These are phyloP conservation scores for Haplotaxodon microlepis DNA, from an alignment of 2,113 vertebrate species.

Conservation along the genomic window DNA sequence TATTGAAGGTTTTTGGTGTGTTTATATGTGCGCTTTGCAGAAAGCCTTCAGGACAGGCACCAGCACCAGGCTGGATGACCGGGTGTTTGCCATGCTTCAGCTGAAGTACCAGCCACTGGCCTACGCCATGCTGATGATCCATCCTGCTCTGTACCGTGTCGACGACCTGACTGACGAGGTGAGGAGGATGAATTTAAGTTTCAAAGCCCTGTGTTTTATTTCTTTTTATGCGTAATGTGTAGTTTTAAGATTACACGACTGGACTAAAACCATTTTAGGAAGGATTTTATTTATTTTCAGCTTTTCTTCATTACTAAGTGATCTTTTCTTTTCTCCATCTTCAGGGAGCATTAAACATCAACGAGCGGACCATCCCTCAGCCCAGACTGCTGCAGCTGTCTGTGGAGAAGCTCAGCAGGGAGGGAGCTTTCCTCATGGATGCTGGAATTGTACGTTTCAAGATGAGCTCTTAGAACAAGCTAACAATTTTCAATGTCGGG, in stretches of 20 bases:
- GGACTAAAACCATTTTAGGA: background rate
- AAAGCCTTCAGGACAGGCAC: slow-evolving; percentile 91
- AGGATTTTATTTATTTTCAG: background rate
- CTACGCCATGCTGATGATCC: slow-evolving; percentile 88
- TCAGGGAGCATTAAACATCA: slow-evolving; percentile 88
- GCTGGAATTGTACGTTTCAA: slow-evolving; percentile 78
- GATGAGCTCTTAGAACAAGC: background rate
- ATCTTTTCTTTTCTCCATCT: background rate
- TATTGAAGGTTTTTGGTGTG: background rate
- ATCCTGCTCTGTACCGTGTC: slow-evolving; percentile 85
- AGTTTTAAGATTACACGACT: background rate
- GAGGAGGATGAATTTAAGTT: background rate
- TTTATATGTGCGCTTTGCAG: slow-evolving; percentile 54
- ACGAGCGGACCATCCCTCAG: slow-evolving; percentile 87
- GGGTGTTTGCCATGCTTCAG: slow-evolving; percentile 92
- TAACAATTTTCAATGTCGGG: background rate
- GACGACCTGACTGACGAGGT: slow-evolving; percentile 91
- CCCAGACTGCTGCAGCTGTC: slow-evolving; percentile 87
- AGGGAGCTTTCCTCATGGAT: slow-evolving; percentile 93
- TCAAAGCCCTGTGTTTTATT: background rate
- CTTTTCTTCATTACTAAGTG: background rate
- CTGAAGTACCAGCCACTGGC: slow-evolving; percentile 91
- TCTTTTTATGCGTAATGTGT: rapidly evolving
- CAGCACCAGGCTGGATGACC: slow-evolving; percentile 83
- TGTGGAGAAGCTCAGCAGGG: slow-evolving; percentile 88